Evolutionary conservation across 2,888 invertebrate genomes (phyloP), one percentile per base, ranked within the genome.

Genomic region (Fabriciana adippe): DNA sequence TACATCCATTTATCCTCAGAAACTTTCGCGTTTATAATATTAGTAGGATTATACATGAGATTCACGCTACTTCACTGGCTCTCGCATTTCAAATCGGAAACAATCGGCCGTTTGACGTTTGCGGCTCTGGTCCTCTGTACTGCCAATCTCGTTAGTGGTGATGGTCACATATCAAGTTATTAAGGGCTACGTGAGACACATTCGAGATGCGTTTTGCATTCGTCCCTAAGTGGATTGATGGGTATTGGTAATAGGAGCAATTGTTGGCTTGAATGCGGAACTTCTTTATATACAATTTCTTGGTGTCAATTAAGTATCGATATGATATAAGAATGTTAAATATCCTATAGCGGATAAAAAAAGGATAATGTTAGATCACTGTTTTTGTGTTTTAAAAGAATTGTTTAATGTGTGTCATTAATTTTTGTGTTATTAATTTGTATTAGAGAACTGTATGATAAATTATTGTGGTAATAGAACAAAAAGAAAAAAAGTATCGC

Each of bases 141-240:
- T 90, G 91, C 89, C 91, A 91, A 88, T 90, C 87, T 88, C 90
- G 89, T 90, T 90, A 90, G 75, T 74, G 83, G 81, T 80, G 83
- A 60, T 65, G 88, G 89, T 89, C 90, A 88, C 90, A 86, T 84
- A 85, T 89, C 90, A 87, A 80, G 82, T 90, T 90, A 89, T 91
- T 90, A 90, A 82, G 82, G 85, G 82, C 73, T 75, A 86, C 88
- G 89, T 87, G 89, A 88, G 85, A 85, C 86, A 86, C 89, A 89
- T 90, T 81, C 68, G 68, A 77, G 84, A 87, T 85, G 81, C 79
- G 78, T 79, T 79, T 81, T 84, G 79, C 81, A 82, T 83, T 80
- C 78, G 80, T 54, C 71, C 75, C 79, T 86, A 85, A 87, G 81
- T 84, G 84, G 87, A 89, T 88, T 88, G 89, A 90, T 88, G 85